These are phyloP conservation scores for Gasterosteus nipponicus DNA, from an alignment of 2,113 vertebrate genomes.

Conservation along the genomic window DNA sequence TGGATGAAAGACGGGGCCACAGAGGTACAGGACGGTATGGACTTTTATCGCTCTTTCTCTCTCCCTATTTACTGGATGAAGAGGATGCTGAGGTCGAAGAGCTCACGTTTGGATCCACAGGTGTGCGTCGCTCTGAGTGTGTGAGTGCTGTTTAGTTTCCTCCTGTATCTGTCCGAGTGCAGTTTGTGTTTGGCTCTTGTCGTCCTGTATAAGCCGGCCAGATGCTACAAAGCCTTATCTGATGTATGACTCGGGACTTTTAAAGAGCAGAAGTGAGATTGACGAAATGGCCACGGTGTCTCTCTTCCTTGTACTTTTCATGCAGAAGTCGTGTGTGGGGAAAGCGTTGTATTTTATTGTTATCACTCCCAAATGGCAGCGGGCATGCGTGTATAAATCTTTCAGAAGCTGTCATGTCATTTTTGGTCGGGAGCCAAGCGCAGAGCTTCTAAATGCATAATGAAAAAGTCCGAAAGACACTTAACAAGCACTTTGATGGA, in stretches of 20 bases:
- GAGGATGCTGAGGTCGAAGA: constrained; percentile 20
- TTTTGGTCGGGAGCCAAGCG: constrained; percentile 56
- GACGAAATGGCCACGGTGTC: constrained; percentile 15
- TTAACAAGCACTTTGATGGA: constrained; percentile 75
- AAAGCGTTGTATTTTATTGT: constrained; percentile 48
- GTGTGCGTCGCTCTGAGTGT: constrained; percentile 54
- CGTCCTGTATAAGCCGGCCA: background rate
- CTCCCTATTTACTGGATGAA: constrained; percentile 56
- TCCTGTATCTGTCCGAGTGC: constrained; percentile 18
- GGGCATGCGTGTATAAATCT: constrained; percentile 57
- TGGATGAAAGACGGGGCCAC: constrained; percentile 77
- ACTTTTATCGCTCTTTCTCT: constrained; percentile 48
- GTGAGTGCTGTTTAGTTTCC: constrained; percentile 22
- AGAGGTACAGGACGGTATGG: constrained; percentile 76
- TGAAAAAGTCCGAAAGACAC: constrained; percentile 71
- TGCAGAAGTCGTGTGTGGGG: constrained; percentile 16
- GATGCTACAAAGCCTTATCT: background rate
- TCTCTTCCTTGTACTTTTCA: background rate
- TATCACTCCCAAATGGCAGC: constrained; percentile 22
- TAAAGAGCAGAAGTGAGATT: constrained; percentile 6
- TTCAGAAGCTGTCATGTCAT: constrained; percentile 60
- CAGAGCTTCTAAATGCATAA: constrained; percentile 59
- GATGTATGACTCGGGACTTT: background rate
- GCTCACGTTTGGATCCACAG: constrained; percentile 57
- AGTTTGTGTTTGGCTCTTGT: constrained; percentile 13